Evolutionary conservation across 2,797 vertebrate genomes (phyloP).

Genomic region (Anomalospiza imberbis): DNA sequence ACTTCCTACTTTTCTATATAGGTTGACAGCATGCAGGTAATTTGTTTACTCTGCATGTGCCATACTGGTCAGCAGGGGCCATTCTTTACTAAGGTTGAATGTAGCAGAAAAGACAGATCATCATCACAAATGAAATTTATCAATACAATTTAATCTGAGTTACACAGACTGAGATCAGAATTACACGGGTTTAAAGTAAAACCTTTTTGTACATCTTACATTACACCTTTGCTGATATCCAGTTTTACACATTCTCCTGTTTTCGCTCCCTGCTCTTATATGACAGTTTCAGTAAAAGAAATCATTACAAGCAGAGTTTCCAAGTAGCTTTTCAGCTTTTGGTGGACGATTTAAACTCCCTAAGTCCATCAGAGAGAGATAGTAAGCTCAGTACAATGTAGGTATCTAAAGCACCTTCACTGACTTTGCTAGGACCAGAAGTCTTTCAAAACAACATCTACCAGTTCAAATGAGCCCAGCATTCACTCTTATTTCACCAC

Average conservation of each 20-base stretch:
- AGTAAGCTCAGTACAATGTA: not conserved
- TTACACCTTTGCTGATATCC: not conserved
- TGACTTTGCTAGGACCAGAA: not conserved
- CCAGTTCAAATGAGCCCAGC: not conserved
- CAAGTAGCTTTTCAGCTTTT: not conserved
- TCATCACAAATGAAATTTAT: not conserved
- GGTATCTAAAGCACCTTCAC: not conserved
- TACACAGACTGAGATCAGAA: not conserved
- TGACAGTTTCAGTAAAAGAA: not conserved
- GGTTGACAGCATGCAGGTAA: not conserved
- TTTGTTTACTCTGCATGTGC: not conserved
- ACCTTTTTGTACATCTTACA: not conserved
- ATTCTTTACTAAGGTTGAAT: not conserved
- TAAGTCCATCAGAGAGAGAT: not conserved
- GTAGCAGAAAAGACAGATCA: not conserved
- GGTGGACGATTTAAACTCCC: not conserved
- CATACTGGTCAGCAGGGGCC: not conserved
- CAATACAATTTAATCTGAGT: not conserved
- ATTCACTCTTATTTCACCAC: not conserved
- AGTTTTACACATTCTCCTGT: not conserved
- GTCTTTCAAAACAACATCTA: not conserved
- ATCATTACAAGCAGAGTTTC: not conserved
- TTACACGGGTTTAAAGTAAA: not conserved
- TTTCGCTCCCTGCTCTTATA: not conserved
- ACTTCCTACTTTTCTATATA: not conserved